Evolutionary conservation across 2,888 invertebrate species (phyloP).

Genomic region (Anoplius nigerrimus): DNA sequence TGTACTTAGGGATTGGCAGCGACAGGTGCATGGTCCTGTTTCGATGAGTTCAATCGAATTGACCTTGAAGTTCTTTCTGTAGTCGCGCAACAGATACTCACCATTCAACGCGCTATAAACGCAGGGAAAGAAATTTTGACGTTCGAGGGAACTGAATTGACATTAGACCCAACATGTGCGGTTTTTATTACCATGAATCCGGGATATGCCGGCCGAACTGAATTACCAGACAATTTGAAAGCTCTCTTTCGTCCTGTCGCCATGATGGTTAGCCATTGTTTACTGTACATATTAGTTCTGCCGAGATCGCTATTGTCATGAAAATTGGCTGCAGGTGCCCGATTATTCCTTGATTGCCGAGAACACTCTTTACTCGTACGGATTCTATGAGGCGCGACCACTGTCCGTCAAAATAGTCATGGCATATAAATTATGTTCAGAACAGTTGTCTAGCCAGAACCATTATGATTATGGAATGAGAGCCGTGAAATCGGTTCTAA

Average conservation of each 20-base stretch:
- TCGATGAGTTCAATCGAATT: conserved; percentile 80
- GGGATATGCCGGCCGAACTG: conserved; percentile 78
- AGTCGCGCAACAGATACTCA: conserved; percentile 80
- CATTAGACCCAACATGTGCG: conserved; percentile 78
- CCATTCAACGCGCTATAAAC: conserved; percentile 78
- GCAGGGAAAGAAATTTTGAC: conserved; percentile 74
- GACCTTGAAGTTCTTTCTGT: conserved; percentile 80
- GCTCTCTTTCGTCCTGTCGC: conserved; percentile 80
- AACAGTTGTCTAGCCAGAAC: conserved; percentile 80
- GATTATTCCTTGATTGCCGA: conserved; percentile 80
- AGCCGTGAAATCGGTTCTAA: conserved; percentile 80
- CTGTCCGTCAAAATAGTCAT: conserved; percentile 81
- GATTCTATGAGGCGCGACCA: conserved; percentile 79
- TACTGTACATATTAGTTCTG: background rate
- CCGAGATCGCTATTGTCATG: background rate
- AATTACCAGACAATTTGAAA: conserved; percentile 80
- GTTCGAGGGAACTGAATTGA: conserved; percentile 79
- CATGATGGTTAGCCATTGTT: conserved; percentile 77
- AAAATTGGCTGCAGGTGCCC: conserved; percentile 74
- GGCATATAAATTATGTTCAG: conserved; percentile 80
- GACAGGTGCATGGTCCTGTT: conserved; percentile 79
- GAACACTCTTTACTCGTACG: conserved; percentile 80
- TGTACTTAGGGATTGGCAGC: conserved; percentile 76
- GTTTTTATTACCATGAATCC: conserved; percentile 81
- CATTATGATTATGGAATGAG: conserved; percentile 84